Percentiles rank a stretch among this genome's conserved stretches.
These are phyloP conservation scores for Smutsia gigantea DNA, from an alignment of 2,797 vertebrate genomes.

Conservation along the genomic window DNA sequence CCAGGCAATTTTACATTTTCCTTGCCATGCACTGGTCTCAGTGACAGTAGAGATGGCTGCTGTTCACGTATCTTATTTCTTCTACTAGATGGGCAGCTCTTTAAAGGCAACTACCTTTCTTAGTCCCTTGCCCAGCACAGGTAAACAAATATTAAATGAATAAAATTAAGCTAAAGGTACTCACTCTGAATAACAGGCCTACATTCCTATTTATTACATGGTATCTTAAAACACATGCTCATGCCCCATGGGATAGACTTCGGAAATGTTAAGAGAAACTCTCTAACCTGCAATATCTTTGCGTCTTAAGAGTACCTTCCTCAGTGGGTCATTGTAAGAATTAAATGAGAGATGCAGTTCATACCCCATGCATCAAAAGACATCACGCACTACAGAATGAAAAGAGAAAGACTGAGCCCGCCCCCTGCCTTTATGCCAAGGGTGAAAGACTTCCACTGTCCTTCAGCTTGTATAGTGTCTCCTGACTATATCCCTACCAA, in stretches of 20 bases:
- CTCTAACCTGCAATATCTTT: background rate
- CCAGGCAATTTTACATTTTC: background rate
- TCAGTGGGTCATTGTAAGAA: background rate
- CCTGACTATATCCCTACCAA: background rate
- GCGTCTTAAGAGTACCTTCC: background rate
- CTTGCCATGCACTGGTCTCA: background rate
- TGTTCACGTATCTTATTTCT: background rate
- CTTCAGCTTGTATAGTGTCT: background rate
- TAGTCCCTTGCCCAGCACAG: background rate
- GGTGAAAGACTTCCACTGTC: background rate
- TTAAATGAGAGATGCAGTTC: background rate
- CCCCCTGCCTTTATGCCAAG: background rate
- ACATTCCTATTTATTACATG: background rate
- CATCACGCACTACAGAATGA: background rate
- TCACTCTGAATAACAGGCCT: background rate
- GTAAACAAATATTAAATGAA: background rate
- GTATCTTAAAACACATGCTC: background rate
- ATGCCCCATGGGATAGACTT: background rate
- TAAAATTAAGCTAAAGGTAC: background rate
- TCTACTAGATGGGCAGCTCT: background rate
- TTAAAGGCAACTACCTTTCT: background rate
- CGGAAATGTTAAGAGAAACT: slow-evolving; percentile 15
- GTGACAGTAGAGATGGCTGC: background rate
- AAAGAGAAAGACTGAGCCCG: background rate
- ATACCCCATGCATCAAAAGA: background rate